Percentiles rank a stretch among this genome's conserved stretches.
Conservation (phyloP, 1,140 invertebrate species). For the Pogonomyrmex barbatus region DNA sequence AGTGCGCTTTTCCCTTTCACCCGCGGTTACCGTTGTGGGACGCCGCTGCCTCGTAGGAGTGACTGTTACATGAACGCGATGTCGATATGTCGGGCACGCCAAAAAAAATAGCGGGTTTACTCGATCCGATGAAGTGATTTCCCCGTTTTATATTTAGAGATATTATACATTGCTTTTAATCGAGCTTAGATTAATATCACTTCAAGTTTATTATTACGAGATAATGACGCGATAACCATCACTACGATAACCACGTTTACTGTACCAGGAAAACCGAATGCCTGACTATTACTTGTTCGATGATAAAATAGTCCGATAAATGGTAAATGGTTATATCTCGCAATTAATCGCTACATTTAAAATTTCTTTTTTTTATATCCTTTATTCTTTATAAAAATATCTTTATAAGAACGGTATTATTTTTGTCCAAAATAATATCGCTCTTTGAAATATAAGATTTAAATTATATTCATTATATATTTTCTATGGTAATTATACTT, state of each 20-base stretch:
- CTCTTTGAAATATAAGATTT: not conserved
- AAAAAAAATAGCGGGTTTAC: not conserved
- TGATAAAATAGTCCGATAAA: not conserved
- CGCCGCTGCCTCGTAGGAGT: slow-evolving; percentile 12
- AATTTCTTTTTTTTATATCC: not conserved
- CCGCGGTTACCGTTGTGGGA: slow-evolving; percentile 50
- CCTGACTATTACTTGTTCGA: slow-evolving; percentile 7
- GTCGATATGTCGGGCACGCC: not conserved
- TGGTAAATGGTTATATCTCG: not conserved
- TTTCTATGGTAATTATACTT: not conserved
- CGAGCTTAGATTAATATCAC: slow-evolving; percentile 29
- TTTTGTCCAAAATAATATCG: not conserved
- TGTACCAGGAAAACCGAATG: not conserved
- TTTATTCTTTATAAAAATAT: not conserved
- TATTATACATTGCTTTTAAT: slow-evolving; percentile 30
- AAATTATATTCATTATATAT: slow-evolving; percentile 8
- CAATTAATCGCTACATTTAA: not conserved
- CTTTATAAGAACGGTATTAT: not conserved
- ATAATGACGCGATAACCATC: slow-evolving; percentile 23
- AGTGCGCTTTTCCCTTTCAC: slow-evolving; percentile 43
- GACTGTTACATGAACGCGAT: slow-evolving; percentile 38
- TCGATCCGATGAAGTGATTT: slow-evolving; percentile 23
- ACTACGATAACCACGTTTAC: not conserved
- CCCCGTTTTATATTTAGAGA: slow-evolving; percentile 2
- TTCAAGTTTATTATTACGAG: slow-evolving; percentile 21